Conservation (phyloP, 2,888 invertebrate genomes). For the Drosophila greeni region DNA sequence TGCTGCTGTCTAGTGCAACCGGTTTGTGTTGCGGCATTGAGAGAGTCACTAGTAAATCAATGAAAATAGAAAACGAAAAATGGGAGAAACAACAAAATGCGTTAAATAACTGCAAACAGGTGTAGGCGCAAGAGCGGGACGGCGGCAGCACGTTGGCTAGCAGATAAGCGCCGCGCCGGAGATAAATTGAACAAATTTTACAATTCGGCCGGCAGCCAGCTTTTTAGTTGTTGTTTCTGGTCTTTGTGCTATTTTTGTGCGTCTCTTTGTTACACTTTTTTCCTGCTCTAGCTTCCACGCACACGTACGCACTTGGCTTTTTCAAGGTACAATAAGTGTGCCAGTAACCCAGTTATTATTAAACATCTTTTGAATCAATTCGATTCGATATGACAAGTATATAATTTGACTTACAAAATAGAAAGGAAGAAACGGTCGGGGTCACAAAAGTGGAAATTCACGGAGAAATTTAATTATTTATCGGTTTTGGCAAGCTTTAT, state of each 20-base stretch:
- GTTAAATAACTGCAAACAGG: slow-evolving; percentile 70
- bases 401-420: slow-evolving; percentile 29
- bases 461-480: neutral
- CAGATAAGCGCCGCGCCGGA: slow-evolving; percentile 20
- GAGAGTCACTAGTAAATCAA: slow-evolving; percentile 46
- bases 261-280: slow-evolving; percentile 5
- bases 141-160: slow-evolving; percentile 30
- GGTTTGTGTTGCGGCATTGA: slow-evolving; percentile 61
- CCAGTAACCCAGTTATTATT: slow-evolving; percentile 42
- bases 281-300: neutral
- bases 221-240: slow-evolving; percentile 2
- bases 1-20: slow-evolving; percentile 46
- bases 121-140: slow-evolving; percentile 41
- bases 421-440: slow-evolving; percentile 53
- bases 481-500: too few relatives aligned
- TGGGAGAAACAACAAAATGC: slow-evolving; percentile 40
- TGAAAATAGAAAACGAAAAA: slow-evolving; percentile 48
- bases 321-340: slow-evolving; percentile 37
- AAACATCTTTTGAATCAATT: slow-evolving; percentile 4
- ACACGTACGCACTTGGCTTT: slow-evolving; percentile 23
- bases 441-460: neutral
- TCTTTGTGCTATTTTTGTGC: slow-evolving; percentile 29
- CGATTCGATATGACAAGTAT: slow-evolving; percentile 14
- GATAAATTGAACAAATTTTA: slow-evolving; percentile 37
- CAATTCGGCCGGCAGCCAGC: slow-evolving; percentile 23